These are phyloP conservation scores for Triplophysa rosa DNA, from an alignment of 2,113 vertebrate species.

Conservation along the genomic window DNA sequence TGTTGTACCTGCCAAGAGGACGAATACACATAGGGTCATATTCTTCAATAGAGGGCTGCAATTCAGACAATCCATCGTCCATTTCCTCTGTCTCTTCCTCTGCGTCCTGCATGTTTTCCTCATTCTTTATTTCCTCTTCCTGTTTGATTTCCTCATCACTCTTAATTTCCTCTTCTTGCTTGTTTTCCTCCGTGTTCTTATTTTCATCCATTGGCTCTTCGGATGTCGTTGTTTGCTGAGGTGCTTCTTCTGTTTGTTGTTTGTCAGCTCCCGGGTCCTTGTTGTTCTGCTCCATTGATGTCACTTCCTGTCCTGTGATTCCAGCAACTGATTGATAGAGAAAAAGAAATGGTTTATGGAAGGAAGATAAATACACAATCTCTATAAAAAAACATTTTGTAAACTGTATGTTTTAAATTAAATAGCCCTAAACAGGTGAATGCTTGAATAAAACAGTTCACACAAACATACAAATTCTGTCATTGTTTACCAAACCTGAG, in stretches of 20 bases:
- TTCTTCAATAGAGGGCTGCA: constrained; percentile 52
- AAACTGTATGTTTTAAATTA: too few relatives aligned
- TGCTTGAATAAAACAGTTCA: too few relatives aligned
- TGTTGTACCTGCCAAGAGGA: constrained; percentile 80
- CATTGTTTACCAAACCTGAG: too few relatives aligned
- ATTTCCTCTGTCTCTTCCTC: constrained; percentile 21
- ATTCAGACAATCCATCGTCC: constrained; percentile 48
- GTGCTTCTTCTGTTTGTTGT: constrained; percentile 39
- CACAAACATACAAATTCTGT: too few relatives aligned
- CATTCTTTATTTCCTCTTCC: neutral
- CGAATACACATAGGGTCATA: neutral
- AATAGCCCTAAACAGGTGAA: too few relatives aligned
- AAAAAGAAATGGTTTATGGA: neutral
- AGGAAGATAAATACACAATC: too few relatives aligned
- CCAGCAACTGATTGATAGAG: neutral
- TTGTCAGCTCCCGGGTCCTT: constrained; percentile 20
- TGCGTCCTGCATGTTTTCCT: neutral
- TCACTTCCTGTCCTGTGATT: constrained; percentile 30
- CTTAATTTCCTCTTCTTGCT: neutral
- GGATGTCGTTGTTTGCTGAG: neutral
- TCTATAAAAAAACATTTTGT: too few relatives aligned
- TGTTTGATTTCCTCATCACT: neutral
- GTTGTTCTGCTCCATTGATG: constrained; percentile 42
- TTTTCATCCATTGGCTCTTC: neutral
- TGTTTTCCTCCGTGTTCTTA: neutral